Conservation (phyloP, 2,113 vertebrate species). For the Pogona vitticeps region DNA sequence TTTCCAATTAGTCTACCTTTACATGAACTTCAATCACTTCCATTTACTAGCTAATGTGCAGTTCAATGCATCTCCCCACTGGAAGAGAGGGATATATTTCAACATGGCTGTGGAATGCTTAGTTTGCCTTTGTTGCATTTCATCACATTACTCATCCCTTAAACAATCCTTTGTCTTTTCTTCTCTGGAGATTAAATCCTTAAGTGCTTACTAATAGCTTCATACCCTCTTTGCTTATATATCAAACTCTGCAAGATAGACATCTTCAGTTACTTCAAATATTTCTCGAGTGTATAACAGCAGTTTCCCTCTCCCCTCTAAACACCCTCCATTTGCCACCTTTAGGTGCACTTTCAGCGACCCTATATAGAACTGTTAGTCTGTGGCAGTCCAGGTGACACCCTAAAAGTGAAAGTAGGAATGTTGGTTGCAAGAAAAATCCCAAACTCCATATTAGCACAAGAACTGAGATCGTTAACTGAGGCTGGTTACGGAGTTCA, state of each 20-base stretch:
- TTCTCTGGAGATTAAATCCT: background rate
- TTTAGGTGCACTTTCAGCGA: background rate
- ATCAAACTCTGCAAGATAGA: background rate
- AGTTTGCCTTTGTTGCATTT: conserved; percentile 10
- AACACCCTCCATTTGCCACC: background rate
- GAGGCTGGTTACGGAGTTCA: no score
- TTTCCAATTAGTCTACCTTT: background rate
- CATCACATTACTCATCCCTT: background rate
- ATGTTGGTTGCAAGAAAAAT: background rate
- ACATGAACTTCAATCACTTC: conserved; percentile 11
- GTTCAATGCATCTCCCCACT: background rate
- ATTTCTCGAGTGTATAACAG: background rate
- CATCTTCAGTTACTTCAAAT: background rate
- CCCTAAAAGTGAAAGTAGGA: background rate
- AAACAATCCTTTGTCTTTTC: background rate
- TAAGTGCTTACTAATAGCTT: conserved; percentile 18
- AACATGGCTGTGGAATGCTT: background rate
- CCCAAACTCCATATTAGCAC: no score
- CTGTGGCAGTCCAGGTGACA: background rate
- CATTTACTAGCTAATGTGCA: background rate
- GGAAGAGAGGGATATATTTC: conserved; percentile 8
- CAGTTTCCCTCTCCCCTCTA: accelerated
- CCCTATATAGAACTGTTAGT: background rate
- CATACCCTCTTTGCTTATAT: background rate
- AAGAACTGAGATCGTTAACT: no score